Evolutionary conservation across 2,797 vertebrate species (phyloP), one percentile per base, ranked within the genome.

Genomic region (Chelon auratus): DNA sequence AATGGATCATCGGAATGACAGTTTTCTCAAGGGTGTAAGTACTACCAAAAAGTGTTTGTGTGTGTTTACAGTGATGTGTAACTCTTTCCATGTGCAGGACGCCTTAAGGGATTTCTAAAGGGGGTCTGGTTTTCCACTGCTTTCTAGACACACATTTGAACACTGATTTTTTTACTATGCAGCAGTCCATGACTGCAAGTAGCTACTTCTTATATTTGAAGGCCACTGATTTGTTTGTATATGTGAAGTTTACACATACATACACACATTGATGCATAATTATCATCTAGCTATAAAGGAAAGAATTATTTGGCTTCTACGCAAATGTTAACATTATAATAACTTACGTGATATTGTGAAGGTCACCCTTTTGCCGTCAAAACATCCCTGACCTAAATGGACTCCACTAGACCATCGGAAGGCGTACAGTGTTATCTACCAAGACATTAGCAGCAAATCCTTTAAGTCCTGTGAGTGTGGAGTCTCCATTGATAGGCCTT

Each of bases 61-160:
- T 77, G 62, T 69, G 62, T 82, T 66, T 73, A 69, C 48, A 52
- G 76, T 50, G 64, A 84, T 51, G 63, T 63, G 22, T 85, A 84
- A 86, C 60, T 64, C 55, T 59, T n/a, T 70, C 62, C 82, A 90
- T 85, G 74, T 88, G 83, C 71, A 42, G 65, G 54, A 24, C 47
- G 67, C 82, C 84, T 74, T 15, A 4, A 14, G 80, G 67, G 80
- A 81, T 70, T 70, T 81, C 18, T 30, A 70, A 76, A 36, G 68
- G 68, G 66, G 70, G 58, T 75, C 72, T 74, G 60, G 68, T 58
- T 67, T 85, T 76, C 74, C 36, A 50, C 54, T 47, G 14, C 73
- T 75, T 75, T 78, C 9, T 77, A 68, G 39, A 62, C 30, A 33
- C 45, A 54, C n/a, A n/a, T 17, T 5, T 1, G 15, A 17, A 53